phyloP scores from a whole-genome alignment of 2,113 vertebrate genomes.

The Brachypteracias leptosomus region DNA sequence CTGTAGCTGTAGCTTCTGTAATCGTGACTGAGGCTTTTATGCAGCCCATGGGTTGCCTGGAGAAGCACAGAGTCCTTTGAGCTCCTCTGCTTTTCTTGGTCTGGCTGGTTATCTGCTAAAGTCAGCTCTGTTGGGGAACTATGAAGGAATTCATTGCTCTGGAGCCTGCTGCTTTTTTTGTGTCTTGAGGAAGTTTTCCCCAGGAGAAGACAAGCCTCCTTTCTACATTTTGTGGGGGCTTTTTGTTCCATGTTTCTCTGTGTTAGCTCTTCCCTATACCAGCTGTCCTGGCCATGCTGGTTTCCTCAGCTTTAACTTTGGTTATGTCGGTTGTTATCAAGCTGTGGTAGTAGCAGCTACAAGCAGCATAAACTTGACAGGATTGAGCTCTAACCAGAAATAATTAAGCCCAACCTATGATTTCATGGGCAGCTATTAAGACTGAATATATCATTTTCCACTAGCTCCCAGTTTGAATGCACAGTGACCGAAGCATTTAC shows the following conservation, averaged over 20 bases:
- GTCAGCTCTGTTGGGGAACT: not conserved
- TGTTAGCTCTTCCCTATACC: fast-evolving
- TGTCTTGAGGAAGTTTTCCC: not conserved
- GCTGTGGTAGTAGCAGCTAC: not conserved
- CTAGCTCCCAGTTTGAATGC: not conserved
- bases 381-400: not conserved
- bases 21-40: not conserved
- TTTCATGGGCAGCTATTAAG: not conserved
- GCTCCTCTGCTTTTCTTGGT: not conserved
- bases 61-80: not conserved
- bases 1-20: not conserved
- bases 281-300: not conserved
- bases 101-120: not conserved
- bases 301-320: not conserved
- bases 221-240: fast-evolving
- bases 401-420: not conserved
- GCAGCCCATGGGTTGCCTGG: not conserved
- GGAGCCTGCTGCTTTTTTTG: not conserved
- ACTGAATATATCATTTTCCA: not conserved
- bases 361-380: not conserved
- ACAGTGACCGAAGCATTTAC: not conserved
- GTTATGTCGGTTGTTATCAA: not conserved
- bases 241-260: not conserved
- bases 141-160: not conserved
- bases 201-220: not conserved